Base-by-base conservation (phyloP, 2,888 invertebrate genomes). In the Lamellibrachia columna region DNA sequence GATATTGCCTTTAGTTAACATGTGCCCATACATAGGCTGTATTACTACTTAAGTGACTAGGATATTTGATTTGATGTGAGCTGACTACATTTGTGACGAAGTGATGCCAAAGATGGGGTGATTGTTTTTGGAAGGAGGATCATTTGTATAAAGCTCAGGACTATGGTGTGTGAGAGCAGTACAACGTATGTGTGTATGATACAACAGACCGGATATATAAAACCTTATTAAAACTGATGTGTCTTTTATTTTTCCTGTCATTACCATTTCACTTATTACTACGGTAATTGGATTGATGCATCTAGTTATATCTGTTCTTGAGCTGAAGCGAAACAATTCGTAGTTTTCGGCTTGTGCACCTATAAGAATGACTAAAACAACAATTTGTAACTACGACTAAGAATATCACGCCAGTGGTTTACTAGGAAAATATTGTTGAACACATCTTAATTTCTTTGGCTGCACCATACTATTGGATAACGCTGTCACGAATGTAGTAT, bases 121-220 rank as follows among this genome's bases (percentile, higher is more conserved):
- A 75, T 75, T 75, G 22, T 0, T 75, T 75, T 7, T 75, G 75
- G 75, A 75, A 75, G 75, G 75, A 3, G 6, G 75, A 75, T 15
- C 75, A 22, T 75, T 15, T 75, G 75, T 75, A 75, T 75, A 75
- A 75, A 75, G 75, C 75, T 75, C 75, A 0, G 60, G 75, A 75
- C 75, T 75, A 75, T 75, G 15, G 75, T 75, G 75, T 75, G 75
- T 75, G 75, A 22, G 75, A 75, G 75, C 75, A 75, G 75, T 75
- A 75, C 75, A 22, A 75, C 22, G 2, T 75, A 75, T 75, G 22
- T 75, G 75, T 15, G 11, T 22, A 75, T 75, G 75, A 75, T 75
- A 75, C 75, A 75, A 75, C 75, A 75, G 75, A 75, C 75, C 75
- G 75, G 75, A 75, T 75, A 75, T 75, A 75, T 75, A 75, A 75